Evolutionary conservation across 2,797 vertebrate species (phyloP).

Genomic region (Limosa lapponica): DNA sequence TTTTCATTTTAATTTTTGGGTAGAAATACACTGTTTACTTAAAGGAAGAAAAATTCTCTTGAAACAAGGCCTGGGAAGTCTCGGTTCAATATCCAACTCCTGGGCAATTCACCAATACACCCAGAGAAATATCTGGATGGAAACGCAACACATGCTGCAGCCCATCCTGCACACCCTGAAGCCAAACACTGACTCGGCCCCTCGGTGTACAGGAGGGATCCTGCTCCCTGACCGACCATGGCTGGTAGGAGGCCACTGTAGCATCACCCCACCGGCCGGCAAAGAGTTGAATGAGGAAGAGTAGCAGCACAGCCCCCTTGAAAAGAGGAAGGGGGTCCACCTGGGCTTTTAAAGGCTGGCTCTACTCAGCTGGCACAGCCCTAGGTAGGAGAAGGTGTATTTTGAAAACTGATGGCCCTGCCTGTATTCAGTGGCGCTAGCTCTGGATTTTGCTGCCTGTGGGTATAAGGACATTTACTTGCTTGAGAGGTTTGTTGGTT

Average conservation of each 20-base stretch:
- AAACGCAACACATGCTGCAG: rapidly evolving
- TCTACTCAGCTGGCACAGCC: neutral
- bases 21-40: neutral
- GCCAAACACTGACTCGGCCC: neutral
- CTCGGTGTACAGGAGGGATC: rapidly evolving
- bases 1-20: neutral
- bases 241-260: neutral
- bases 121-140: neutral
- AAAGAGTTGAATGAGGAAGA: neutral
- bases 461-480: neutral
- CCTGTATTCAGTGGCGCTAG: rapidly evolving
- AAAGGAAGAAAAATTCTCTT: neutral
- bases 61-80: neutral
- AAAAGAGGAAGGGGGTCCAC: neutral
- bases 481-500: neutral
- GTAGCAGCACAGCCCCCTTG: neutral
- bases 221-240: rapidly evolving
- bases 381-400: neutral
- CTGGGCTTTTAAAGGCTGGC: neutral
- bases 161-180: rapidly evolving
- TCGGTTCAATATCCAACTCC: neutral
- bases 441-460: neutral
- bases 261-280: rapidly evolving
- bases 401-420: neutral
- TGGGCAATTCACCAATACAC: rapidly evolving